These are phyloP conservation scores for Opisthograptis luteolata DNA, from an alignment of 2,888 invertebrate genomes.

Conservation along the genomic window DNA sequence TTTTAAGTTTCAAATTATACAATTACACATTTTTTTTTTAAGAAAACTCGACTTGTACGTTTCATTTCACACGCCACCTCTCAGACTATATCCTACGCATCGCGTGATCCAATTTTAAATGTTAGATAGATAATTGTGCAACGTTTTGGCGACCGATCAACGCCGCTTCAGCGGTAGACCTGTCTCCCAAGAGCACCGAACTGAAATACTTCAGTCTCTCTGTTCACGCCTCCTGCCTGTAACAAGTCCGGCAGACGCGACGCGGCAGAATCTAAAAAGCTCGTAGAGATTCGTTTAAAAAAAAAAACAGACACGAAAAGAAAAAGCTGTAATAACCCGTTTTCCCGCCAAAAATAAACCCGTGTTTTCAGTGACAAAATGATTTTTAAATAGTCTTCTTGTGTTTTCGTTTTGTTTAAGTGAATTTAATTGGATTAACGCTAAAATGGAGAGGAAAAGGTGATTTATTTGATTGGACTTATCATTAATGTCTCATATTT, in stretches of 20 bases:
- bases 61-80: constrained; percentile 42
- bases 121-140: constrained; percentile 83
- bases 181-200: constrained; percentile 51
- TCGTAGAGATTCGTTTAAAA: constrained; percentile 37
- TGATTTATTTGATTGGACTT: constrained; percentile 48
- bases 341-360: constrained; percentile 42
- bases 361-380: constrained; percentile 49
- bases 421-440: constrained; percentile 34
- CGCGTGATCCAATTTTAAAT: constrained; percentile 82
- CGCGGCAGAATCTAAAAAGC: constrained; percentile 36
- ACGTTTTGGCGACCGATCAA: constrained; percentile 76
- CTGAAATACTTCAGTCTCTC: constrained; percentile 62
- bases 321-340: constrained; percentile 35
- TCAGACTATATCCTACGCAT: constrained; percentile 57
- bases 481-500: constrained; percentile 1
- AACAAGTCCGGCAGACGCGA: constrained; percentile 32
- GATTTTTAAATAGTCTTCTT: constrained; percentile 38
- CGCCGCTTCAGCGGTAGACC: constrained; percentile 53
- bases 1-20: too few relatives aligned
- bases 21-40: too few relatives aligned
- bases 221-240: constrained; percentile 40
- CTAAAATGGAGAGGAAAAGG: constrained; percentile 77
- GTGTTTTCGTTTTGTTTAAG: constrained; percentile 32
- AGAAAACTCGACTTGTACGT: too few relatives aligned
- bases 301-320: constrained; percentile 29